A percentile compares a stretch with the other conserved stretches of the same genome.
These are phyloP conservation scores for Bellardia pandia DNA, from an alignment of 2,888 invertebrate genomes.

Conservation along the genomic window DNA sequence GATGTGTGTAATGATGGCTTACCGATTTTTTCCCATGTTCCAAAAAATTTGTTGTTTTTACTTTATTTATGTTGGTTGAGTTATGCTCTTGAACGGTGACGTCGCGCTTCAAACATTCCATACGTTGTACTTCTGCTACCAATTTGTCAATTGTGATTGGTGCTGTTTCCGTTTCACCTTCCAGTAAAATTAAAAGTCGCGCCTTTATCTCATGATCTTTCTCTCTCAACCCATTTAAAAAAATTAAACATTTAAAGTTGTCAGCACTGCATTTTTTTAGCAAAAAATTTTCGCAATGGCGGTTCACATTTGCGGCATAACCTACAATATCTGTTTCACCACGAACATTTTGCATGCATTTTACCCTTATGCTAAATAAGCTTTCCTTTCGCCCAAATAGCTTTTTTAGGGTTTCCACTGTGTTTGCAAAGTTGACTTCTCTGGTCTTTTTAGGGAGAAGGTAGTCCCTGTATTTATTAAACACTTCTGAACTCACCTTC, in stretches of 20 bases:
- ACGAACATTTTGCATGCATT: slow-evolving; percentile 52
- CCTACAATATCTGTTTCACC: slow-evolving; percentile 21
- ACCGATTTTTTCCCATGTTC: slow-evolving; percentile 30
- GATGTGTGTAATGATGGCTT: slow-evolving; percentile 24
- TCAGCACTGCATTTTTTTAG: slow-evolving; percentile 37
- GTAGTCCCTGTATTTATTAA: no score
- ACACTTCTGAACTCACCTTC: no score
- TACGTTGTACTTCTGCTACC: slow-evolving; percentile 23
- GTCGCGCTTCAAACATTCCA: slow-evolving; percentile 32
- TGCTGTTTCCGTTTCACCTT: slow-evolving; percentile 37
- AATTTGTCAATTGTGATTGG: slow-evolving; percentile 40
- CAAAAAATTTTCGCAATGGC: slow-evolving; percentile 64
- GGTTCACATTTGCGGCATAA: slow-evolving; percentile 61
- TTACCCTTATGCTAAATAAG: slow-evolving; percentile 30
- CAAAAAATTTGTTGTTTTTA: no score
- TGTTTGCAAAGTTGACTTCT: slow-evolving; percentile 18
- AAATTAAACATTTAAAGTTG: slow-evolving; percentile 41
- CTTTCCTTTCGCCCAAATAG: slow-evolving; percentile 27
- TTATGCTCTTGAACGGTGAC: background rate
- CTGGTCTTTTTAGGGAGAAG: slow-evolving; percentile 56
- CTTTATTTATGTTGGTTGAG: no score
- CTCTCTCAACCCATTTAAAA: slow-evolving; percentile 37
- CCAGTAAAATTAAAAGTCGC: slow-evolving; percentile 23
- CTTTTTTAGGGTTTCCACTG: background rate
- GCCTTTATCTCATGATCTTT: slow-evolving; percentile 24